A percentile compares a stretch with the other conserved stretches of the same genome.
Evolutionary conservation across 2,113 vertebrate genomes (phyloP).

Genomic region (Larimichthys polyactis): DNA sequence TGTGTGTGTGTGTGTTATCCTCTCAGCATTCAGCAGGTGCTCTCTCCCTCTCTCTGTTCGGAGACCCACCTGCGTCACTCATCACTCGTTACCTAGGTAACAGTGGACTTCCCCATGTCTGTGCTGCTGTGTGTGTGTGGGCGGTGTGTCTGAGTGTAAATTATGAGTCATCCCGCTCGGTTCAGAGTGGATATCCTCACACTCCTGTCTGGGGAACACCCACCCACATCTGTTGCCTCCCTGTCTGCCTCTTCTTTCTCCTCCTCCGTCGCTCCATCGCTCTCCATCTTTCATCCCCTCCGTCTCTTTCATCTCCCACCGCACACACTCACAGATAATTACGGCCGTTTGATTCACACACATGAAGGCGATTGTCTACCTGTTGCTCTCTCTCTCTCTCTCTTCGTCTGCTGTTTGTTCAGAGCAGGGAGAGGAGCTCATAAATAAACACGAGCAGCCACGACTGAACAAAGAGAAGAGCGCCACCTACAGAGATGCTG

Average conservation of each 20-base stretch:
- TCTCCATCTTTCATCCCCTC: neutral
- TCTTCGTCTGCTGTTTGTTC: neutral
- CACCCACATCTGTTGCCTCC: conserved; percentile 63
- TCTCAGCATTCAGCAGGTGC: conserved; percentile 75
- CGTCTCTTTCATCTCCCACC: too few species aligned
- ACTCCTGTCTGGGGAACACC: conserved; percentile 75
- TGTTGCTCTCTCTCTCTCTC: neutral
- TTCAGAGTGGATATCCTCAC: conserved; percentile 74
- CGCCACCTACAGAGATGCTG: conserved; percentile 50
- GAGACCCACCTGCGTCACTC: conserved; percentile 77
- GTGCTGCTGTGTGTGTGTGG: conserved; percentile 36
- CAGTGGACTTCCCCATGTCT: conserved; percentile 71
- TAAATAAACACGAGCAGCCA: neutral
- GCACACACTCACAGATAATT: neutral
- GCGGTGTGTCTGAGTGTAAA: conserved; percentile 59
- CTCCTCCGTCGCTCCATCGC: neutral
- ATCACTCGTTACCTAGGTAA: conserved; percentile 75
- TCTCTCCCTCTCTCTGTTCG: conserved; percentile 50
- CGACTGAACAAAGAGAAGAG: conserved; percentile 29
- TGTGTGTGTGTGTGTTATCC: conserved; percentile 17
- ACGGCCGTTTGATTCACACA: neutral
- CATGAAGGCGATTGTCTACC: neutral
- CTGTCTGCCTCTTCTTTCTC: conserved; percentile 6
- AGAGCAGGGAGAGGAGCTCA: neutral
- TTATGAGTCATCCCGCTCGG: conserved; percentile 78